A percentile compares a stretch with the other conserved stretches of the same genome.
Conservation (phyloP, 2,888 invertebrate genomes). For the Lymantria dispar region DNA sequence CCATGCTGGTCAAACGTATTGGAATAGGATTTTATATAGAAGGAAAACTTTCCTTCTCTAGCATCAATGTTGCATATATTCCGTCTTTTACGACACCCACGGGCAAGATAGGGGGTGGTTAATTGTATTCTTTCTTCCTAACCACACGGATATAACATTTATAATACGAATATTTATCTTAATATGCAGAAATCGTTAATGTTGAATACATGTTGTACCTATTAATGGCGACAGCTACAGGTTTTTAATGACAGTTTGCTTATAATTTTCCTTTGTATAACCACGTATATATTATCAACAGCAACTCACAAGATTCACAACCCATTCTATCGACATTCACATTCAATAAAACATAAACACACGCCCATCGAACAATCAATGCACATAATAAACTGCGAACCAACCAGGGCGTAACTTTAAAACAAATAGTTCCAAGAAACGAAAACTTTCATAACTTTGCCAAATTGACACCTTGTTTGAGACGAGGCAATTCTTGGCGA, state of each 20-base stretch:
- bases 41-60: too few relatives aligned
- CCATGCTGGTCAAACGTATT: too few relatives aligned
- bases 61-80: too few relatives aligned
- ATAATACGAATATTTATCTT: too few relatives aligned
- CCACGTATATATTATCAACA: constrained; percentile 9
- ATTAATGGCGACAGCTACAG: neutral
- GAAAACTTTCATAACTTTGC: constrained; percentile 77
- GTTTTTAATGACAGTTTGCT: neutral
- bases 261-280: constrained; percentile 1
- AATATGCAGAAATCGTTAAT: too few relatives aligned
- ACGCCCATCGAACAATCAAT: constrained; percentile 56
- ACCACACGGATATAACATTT: too few relatives aligned
- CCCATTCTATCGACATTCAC: constrained; percentile 33
- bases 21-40: too few relatives aligned
- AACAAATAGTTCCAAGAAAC: constrained; percentile 79
- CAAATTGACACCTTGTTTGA: constrained; percentile 81
- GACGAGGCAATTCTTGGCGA: constrained; percentile 75
- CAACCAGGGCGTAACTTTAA: constrained; percentile 60
- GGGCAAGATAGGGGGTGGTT: too few relatives aligned
- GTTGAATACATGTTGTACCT: too few relatives aligned
- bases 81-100: too few relatives aligned
- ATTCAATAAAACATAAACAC: constrained; percentile 57
- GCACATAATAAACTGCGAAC: constrained; percentile 63
- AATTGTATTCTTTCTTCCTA: too few relatives aligned
- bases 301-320: constrained; percentile 34